phyloP scores from a whole-genome alignment of 2,113 vertebrate genomes.

The Hylia prasina region DNA sequence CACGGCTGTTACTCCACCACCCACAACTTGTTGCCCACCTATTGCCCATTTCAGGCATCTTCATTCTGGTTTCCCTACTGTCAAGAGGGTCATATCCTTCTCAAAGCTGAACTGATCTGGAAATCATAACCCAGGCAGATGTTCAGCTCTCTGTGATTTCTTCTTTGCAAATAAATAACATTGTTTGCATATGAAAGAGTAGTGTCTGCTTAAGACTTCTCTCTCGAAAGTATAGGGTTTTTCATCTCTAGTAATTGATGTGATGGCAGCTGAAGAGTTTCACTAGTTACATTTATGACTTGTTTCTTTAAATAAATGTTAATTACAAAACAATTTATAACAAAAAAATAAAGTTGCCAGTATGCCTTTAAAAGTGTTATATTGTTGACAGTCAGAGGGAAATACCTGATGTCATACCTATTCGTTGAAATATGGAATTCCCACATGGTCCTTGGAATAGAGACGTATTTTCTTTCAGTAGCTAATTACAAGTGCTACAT shows the following conservation, averaged over 20 bases:
- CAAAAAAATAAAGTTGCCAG: not conserved
- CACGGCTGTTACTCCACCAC: not conserved
- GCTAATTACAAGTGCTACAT: not conserved
- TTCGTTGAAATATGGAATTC: not conserved
- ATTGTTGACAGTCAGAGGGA: not conserved
- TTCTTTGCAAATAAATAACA: not conserved
- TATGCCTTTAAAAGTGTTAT: not conserved
- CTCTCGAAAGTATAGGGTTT: not conserved
- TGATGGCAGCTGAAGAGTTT: not conserved
- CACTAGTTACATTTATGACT: not conserved
- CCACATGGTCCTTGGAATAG: not conserved
- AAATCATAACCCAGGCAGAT: not conserved
- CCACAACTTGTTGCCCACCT: accelerated
- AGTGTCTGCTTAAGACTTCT: not conserved
- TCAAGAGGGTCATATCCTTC: not conserved
- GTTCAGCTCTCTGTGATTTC: not conserved
- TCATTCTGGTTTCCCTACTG: not conserved
- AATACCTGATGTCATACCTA: not conserved
- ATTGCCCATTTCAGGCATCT: not conserved
- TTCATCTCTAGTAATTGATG: not conserved
- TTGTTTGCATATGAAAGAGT: not conserved
- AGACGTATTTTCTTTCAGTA: not conserved
- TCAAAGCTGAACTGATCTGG: not conserved
- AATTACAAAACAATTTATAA: not conserved
- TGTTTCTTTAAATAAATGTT: not conserved